Conservation (phyloP, 2,797 vertebrate genomes). For the Merluccius polli region DNA sequence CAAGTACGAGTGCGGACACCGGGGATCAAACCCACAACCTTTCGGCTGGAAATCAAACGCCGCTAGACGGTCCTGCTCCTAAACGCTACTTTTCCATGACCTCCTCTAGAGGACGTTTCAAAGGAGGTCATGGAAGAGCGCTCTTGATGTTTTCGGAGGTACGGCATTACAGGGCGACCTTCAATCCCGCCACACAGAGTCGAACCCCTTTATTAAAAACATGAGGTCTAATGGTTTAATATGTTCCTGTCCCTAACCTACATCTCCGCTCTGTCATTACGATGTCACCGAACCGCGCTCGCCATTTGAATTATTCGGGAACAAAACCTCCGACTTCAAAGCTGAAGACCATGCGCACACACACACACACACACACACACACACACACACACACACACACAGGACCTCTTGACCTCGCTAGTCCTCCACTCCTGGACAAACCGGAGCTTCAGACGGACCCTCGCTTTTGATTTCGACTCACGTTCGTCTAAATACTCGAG, state of each 20-base stretch:
- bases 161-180: constrained; percentile 62
- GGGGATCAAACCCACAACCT: neutral
- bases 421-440: neutral
- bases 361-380: too few relatives aligned
- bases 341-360: neutral
- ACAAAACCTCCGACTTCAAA: neutral
- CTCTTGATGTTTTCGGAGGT: constrained; percentile 57
- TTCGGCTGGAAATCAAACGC: neutral
- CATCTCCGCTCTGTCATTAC: constrained; percentile 56
- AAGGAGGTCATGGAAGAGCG: constrained; percentile 64
- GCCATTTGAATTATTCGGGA: neutral
- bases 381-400: too few relatives aligned
- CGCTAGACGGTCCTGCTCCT: neutral
- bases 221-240: constrained; percentile 66
- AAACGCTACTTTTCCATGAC: neutral
- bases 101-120: constrained; percentile 38
- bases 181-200: constrained; percentile 66
- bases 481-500: neutral
- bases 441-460: neutral
- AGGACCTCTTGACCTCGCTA: neutral
- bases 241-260: constrained; percentile 28
- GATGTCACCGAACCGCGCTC: constrained; percentile 38
- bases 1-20: too few relatives aligned
- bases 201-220: constrained; percentile 66
- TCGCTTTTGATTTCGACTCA: neutral